phyloP scores from a whole-genome alignment of 2,113 vertebrate genomes.

The Sander vitreus region DNA sequence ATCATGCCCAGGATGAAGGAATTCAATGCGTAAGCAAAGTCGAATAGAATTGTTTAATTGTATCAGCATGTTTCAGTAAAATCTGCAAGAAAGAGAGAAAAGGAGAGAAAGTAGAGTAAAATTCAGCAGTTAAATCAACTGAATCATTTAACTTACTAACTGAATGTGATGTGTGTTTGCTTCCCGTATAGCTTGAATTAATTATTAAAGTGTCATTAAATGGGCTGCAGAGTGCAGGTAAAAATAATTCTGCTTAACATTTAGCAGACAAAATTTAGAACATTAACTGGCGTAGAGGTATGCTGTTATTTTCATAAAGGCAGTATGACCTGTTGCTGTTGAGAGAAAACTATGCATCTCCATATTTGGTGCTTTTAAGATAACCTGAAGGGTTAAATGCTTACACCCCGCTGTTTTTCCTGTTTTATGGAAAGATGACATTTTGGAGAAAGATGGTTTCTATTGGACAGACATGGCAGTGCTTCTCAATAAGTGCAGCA shows the following conservation, averaged over 20 bases:
- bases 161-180: neutral
- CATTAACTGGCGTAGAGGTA: neutral
- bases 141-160: neutral
- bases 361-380: neutral
- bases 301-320: neutral
- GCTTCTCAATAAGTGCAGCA: neutral
- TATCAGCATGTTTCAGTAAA: constrained; percentile 74
- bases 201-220: no score
- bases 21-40: constrained; percentile 79
- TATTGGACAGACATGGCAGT: neutral
- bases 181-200: neutral
- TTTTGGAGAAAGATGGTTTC: neutral
- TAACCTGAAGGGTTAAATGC: neutral
- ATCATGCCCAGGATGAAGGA: constrained; percentile 77
- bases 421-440: neutral
- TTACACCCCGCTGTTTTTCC: neutral
- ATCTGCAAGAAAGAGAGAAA: neutral
- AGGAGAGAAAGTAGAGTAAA: neutral
- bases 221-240: neutral
- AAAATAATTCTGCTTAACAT: neutral
- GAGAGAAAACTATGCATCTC: neutral
- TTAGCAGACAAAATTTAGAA: neutral
- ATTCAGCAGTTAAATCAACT: constrained; percentile 1
- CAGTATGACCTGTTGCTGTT: neutral
- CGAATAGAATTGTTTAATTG: constrained; percentile 81